Conservation (phyloP, 2,797 vertebrate species). For the Crypturellus tataupa region DNA sequence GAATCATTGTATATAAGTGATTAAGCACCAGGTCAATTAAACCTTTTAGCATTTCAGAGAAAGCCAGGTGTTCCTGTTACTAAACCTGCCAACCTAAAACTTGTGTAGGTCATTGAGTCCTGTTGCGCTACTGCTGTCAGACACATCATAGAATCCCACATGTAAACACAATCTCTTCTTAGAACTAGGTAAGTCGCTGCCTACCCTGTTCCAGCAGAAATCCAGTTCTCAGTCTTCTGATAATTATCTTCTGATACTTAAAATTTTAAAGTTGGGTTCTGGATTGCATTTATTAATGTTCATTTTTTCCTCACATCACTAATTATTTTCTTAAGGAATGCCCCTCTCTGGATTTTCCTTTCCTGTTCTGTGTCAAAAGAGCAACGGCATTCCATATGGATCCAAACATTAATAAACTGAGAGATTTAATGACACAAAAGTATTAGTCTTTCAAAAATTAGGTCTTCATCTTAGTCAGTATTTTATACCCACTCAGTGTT, state of each 20-base stretch:
- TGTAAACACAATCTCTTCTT: background rate
- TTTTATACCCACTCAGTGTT: background rate
- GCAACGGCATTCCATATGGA: background rate
- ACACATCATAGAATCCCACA: background rate
- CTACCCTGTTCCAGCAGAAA: background rate
- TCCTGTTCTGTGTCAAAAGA: background rate
- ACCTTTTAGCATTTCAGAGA: background rate
- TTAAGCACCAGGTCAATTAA: background rate
- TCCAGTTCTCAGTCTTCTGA: background rate
- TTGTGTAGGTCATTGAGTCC: background rate
- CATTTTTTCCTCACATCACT: background rate
- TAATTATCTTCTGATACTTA: background rate
- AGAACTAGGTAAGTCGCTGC: background rate
- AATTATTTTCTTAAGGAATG: fast-evolving
- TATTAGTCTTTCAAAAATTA: background rate
- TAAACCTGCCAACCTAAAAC: background rate
- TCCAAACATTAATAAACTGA: background rate
- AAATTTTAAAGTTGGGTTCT: background rate
- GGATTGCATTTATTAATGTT: background rate
- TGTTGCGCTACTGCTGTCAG: background rate
- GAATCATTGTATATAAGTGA: background rate
- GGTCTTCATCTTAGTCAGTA: background rate
- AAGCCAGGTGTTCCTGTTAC: background rate
- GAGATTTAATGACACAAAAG: background rate
- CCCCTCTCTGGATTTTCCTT: background rate